Evolutionary conservation across 1,140 invertebrate species (phyloP), one percentile per base, ranked within the genome.

Genomic region (Dolichoris vasculosae): DNA sequence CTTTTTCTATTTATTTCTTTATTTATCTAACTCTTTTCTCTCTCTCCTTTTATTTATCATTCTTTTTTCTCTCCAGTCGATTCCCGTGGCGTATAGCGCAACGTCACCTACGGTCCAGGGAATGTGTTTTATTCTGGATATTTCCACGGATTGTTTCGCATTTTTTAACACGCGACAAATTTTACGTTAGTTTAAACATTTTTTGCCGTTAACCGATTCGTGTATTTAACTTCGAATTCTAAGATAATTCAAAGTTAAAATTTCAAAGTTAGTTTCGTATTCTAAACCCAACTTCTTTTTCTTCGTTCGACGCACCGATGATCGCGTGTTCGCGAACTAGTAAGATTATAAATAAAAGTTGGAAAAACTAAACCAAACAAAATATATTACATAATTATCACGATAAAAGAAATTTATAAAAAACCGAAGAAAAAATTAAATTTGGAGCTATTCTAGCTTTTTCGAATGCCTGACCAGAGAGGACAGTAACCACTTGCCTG

Each of bases 401-500:
- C n/a, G n/a, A n/a, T n/a, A n/a, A n/a, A n/a, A 26, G 7, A 26
- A 59, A 26, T 26, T 59, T 59, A 59, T 59, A 59, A 26, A 6
- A 1, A 9, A 59, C 23, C 23, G 26, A 59, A 26, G 23, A 26
- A 26, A 23, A 51, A 59, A 59, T 2, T 26, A 55, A 55, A 55
- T 55, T 55, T 55, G 13, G 17, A 17, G 15, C 2, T 9, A 59
- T 26, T 59, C 15, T 38, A 17, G 8, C 15, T n/a, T 79, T 26
- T 67, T 38, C 6, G 32, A 38, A 69, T 51, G 84, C 73, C 84
- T 85, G 84, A 85, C 84, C 69, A 9, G 26, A 85, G 32, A 20
- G 26, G 38, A 23, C 78, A 20, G 51, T 81, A 85, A 85, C 79
- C 73, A 85, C 84, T 85, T 51, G 26, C 67, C 89, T 90, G 83